Conservation (phyloP, 2,797 vertebrate species). For the Arctocebus calabarensis region DNA sequence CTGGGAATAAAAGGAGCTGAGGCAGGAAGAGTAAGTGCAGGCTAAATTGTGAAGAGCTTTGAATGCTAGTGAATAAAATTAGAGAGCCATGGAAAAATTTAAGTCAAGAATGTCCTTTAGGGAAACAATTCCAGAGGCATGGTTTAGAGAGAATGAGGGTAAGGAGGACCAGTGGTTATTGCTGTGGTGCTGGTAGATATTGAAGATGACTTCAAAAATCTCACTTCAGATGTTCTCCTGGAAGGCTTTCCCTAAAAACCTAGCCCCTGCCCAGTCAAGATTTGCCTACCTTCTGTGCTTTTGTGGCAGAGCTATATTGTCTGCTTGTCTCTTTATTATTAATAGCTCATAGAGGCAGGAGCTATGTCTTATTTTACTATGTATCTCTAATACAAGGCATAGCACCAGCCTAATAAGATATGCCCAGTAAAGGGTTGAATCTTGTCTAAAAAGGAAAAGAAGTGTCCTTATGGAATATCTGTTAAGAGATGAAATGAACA, state of each 20-base stretch:
- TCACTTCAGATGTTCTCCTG: not conserved
- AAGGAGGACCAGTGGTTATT: not conserved
- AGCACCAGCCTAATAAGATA: not conserved
- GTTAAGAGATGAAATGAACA: not conserved
- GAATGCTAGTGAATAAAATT: conserved; percentile 35
- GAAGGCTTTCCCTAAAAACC: not conserved
- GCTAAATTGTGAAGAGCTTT: conserved; percentile 29
- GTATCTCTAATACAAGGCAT: not conserved
- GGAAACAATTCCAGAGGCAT: not conserved
- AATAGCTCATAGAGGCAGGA: not conserved
- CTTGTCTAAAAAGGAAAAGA: not conserved
- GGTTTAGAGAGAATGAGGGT: not conserved
- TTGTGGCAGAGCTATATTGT: not conserved
- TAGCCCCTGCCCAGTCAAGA: not conserved
- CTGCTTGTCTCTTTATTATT: conserved; percentile 1
- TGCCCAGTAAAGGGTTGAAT: not conserved
- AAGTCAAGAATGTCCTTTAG: not conserved
- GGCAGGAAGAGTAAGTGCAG: conserved; percentile 1
- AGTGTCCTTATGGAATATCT: not conserved
- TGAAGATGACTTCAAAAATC: not conserved
- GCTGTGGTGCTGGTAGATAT: not conserved
- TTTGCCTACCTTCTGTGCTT: not conserved
- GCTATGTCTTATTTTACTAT: conserved; percentile 19
- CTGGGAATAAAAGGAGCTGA: conserved; percentile 15
- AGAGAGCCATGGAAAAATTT: conserved; percentile 28